Base-by-base conservation (phyloP, 1,140 invertebrate species). In the Plodia interpunctella region DNA sequence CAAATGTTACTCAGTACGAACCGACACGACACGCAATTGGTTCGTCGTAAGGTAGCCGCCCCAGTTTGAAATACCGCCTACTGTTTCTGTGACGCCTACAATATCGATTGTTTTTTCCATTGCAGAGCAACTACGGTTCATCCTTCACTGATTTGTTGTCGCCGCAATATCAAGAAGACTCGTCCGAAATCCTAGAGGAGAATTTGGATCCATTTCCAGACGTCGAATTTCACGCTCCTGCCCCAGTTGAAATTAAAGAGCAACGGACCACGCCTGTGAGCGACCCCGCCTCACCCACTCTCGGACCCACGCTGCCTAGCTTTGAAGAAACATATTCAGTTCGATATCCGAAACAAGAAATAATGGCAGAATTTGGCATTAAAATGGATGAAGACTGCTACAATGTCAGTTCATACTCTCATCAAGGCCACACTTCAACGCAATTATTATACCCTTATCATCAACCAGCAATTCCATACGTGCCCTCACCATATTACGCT, bases 261-360 rank as follows among this genome's bases (percentile, higher is more conserved):
- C 80, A 83, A 10, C 73, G 87, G 9, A 71, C 76, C 8, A 84
- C 86, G 38, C 82, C 88, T 35, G 75, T 87, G 20, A 89, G 85
- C 57, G 85, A 84, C 61, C 76, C 78, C n/a, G 78, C 88, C 11
- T 86, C 86, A 54, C 87, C 87, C 8, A 83, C 74, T 13, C 71
- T 90, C 71, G 92, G 91, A 59, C 93, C 94, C 49, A 93, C 95
- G 30, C 85, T 96, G 61, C 95, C 95, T 53, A 96, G 95, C 89
- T 97, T 96, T 88, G 94, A 96, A 90, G 96, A 96, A 86, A 96
- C 95, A 21, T 96, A 96, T 81, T 95, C 94, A 30, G 92, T 94
- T 35, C 92, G 93, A 55, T 94, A 94, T 70, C 85, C 87, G 63
- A 91, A 91, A 70, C 88, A 91, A 83, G 90, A 93, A 75, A 25